Evolutionary conservation across 2,888 invertebrate genomes (phyloP).

Genomic region (Drosophila cognata): DNA sequence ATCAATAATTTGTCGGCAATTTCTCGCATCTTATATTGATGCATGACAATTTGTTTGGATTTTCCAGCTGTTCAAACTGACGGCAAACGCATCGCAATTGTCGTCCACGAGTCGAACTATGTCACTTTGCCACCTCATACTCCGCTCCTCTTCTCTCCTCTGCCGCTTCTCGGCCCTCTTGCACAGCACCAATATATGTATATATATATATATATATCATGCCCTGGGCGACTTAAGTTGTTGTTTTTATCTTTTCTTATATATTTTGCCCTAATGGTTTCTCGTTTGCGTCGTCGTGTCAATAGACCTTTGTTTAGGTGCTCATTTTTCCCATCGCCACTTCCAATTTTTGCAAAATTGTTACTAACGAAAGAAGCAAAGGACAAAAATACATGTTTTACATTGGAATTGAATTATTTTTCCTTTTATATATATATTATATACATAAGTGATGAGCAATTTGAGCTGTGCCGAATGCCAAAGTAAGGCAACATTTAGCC

Average conservation of each 20-base stretch:
- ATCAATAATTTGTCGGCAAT: constrained; percentile 70
- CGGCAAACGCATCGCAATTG: constrained; percentile 25
- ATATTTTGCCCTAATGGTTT: constrained; percentile 31
- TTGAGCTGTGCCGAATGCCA: not conserved
- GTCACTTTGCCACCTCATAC: not conserved
- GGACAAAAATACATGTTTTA: not conserved
- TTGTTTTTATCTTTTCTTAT: not conserved
- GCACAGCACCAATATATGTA: not conserved
- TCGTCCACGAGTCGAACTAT: constrained; percentile 15
- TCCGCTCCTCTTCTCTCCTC: not conserved
- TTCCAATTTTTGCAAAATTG: not conserved
- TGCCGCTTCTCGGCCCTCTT: not conserved
- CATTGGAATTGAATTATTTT: not conserved
- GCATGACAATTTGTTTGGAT: constrained; percentile 67
- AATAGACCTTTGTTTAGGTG: constrained; percentile 37
- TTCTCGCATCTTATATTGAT: constrained; percentile 68
- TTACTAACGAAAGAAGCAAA: not conserved
- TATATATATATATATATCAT: not conserved
- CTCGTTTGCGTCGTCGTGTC: constrained; percentile 47
- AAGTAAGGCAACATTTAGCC: not conserved
- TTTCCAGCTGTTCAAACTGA: constrained; percentile 48
- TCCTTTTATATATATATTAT: too few relatives aligned
- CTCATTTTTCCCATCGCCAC: not conserved
- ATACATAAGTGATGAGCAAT: not conserved
- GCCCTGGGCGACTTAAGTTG: not conserved